A percentile compares a stretch with the other conserved stretches of the same genome.
Evolutionary conservation across 2,113 vertebrate genomes (phyloP).

Genomic region (Engraulis encrasicolus): DNA sequence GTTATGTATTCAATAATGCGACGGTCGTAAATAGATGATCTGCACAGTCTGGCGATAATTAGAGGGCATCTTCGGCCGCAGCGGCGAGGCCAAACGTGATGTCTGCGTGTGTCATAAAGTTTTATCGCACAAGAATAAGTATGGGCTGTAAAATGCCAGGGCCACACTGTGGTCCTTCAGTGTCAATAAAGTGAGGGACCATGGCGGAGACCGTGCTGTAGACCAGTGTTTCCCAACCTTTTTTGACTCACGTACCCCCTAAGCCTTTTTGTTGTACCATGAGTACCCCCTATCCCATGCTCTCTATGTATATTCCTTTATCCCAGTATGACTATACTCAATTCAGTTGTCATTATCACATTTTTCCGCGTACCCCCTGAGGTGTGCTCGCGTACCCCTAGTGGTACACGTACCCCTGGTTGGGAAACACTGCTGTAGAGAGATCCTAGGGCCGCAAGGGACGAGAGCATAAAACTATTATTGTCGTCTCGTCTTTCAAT

Average conservation of each 20-base stretch:
- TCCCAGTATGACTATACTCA: too few relatives aligned
- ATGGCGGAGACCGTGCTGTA: background rate
- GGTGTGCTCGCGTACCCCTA: too few relatives aligned
- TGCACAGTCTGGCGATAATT: conserved; percentile 64
- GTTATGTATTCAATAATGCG: conserved; percentile 53
- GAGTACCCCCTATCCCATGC: too few relatives aligned
- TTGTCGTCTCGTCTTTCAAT: too few relatives aligned
- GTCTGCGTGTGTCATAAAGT: conserved; percentile 57
- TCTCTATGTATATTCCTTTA: too few relatives aligned
- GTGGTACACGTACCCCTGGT: too few relatives aligned
- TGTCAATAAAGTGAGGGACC: conserved; percentile 53
- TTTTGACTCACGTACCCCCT: too few relatives aligned
- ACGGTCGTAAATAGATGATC: conserved; percentile 60
- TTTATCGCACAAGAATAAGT: conserved; percentile 55
- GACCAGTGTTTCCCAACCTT: too few relatives aligned
- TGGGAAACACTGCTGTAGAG: too few relatives aligned
- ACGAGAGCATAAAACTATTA: background rate
- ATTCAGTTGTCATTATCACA: too few relatives aligned
- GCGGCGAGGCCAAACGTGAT: conserved; percentile 55
- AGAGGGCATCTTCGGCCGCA: conserved; percentile 57
- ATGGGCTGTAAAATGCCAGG: conserved; percentile 52
- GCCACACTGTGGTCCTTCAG: conserved; percentile 36
- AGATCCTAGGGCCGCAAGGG: background rate
- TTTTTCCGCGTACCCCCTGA: too few relatives aligned
- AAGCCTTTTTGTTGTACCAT: too few relatives aligned